Base-by-base conservation (phyloP, 2,888 invertebrate species). In the Drosophila cognata region DNA sequence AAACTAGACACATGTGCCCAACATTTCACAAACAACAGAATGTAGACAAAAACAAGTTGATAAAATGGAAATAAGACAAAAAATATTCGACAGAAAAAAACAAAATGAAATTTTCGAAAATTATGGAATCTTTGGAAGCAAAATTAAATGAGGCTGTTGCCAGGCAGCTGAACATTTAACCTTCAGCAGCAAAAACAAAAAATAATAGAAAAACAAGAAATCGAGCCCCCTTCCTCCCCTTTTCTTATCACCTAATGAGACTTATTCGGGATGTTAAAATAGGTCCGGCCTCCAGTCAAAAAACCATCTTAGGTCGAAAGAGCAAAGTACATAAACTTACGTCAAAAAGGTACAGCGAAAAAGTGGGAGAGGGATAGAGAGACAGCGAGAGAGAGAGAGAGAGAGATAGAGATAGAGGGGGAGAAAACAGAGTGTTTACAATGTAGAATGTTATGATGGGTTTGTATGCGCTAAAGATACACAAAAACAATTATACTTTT, bases 1-100 rank as follows among this genome's bases (percentile, higher is more conserved):
- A 90, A 88, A 76, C 69, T 71, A 72, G 80, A 74, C 88, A 88
- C 71, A 84, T 82, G 88, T 71, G 53, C 35, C 33, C 62, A 29
- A 76, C 43, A 65, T 51, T 43, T 33, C 29, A 41, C 11, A 41
- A 28, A 48, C 21, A 33, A 31, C 3, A 58, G 59, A 66, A 62
- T 55, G 51, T 43, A 62, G 60, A 63, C 29, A 61, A 74, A 87
- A 77, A 77, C 75, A 87, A 77, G 85, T 76, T 87, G 81, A 89
- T 84, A 77, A 81, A 88, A 64, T 36, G 33, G 51, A 43, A 21
- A 11, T 43, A 6, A 46, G 13, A 52, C 31, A 59, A 66, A 61
- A 21, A 69, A 53, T 57, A 28, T 13, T 0, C 57, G 21, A 25
- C 46, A 46, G 6, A 62, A 53, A 63, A 29, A 29, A 51, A 60